phyloP scores from a whole-genome alignment of 2,888 invertebrate genomes.

The Melinaea marsaeus region DNA sequence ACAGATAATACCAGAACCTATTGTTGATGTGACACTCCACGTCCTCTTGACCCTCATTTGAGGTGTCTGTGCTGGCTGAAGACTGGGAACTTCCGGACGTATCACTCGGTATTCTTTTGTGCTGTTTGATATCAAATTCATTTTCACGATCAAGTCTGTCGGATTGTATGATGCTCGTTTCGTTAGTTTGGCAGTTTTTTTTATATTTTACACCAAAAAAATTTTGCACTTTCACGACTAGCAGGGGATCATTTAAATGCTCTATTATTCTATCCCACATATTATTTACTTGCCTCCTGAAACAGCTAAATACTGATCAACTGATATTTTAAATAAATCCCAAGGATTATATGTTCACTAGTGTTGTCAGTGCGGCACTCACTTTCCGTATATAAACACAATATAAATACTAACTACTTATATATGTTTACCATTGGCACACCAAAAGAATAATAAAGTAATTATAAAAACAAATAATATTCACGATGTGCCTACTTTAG shows the following conservation, averaged over 20 bases:
- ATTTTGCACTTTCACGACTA: constrained; percentile 87
- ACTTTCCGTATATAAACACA: not conserved
- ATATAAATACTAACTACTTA: not conserved
- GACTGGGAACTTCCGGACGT: constrained; percentile 62
- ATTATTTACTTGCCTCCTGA: constrained; percentile 17
- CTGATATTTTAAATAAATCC: not conserved
- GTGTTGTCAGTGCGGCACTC: not conserved
- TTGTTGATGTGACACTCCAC: constrained; percentile 79
- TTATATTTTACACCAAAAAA: constrained; percentile 85
- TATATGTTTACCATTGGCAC: not conserved
- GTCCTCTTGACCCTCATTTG: constrained; percentile 55
- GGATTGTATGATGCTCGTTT: constrained; percentile 50
- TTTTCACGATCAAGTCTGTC: constrained; percentile 46
- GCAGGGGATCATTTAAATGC: constrained; percentile 84
- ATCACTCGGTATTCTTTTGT: constrained; percentile 63
- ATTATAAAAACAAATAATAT: too few species aligned
- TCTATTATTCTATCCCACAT: constrained; percentile 78
- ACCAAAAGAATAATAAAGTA: not conserved
- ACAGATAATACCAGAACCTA: constrained; percentile 90
- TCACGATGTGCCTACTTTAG: too few species aligned
- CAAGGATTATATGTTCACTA: not conserved
- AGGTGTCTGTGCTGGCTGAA: constrained; percentile 62
- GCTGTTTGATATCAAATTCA: constrained; percentile 54
- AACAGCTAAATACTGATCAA: not conserved
- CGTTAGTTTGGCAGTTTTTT: constrained; percentile 45